These are phyloP conservation scores for Platycercus adscitus DNA, from an alignment of 2,113 vertebrate species.

Conservation along the genomic window DNA sequence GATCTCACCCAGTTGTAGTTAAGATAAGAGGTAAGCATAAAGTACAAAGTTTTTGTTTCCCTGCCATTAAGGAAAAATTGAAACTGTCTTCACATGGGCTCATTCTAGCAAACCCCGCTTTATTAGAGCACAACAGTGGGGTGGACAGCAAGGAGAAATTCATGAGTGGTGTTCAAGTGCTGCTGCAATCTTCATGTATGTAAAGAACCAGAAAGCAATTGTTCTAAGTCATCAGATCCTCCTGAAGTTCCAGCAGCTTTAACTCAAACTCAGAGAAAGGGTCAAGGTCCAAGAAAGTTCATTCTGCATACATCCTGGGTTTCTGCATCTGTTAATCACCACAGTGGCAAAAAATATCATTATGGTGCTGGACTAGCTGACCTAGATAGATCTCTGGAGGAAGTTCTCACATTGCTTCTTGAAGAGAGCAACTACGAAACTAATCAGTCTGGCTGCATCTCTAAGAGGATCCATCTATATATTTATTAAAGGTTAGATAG, in stretches of 20 bases:
- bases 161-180: background rate
- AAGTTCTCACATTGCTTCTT: background rate
- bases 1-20: background rate
- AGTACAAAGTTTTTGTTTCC: background rate
- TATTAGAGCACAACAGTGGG: background rate
- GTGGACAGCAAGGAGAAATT: background rate
- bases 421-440: background rate
- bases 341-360: background rate
- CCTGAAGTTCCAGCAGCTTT: background rate
- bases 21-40: background rate
- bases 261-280: background rate
- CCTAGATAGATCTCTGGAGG: background rate
- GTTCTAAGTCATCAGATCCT: background rate
- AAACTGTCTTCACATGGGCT: background rate
- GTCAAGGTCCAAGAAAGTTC: background rate
- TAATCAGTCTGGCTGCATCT: background rate
- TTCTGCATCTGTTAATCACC: background rate
- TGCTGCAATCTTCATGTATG: background rate
- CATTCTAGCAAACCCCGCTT: background rate
- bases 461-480: background rate
- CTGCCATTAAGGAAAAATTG: background rate
- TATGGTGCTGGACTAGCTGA: background rate
- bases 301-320: background rate
- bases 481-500: background rate
- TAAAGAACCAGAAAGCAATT: background rate